Evolutionary conservation across 2,113 vertebrate species (phyloP).

Genomic region (Mobula hypostoma): DNA sequence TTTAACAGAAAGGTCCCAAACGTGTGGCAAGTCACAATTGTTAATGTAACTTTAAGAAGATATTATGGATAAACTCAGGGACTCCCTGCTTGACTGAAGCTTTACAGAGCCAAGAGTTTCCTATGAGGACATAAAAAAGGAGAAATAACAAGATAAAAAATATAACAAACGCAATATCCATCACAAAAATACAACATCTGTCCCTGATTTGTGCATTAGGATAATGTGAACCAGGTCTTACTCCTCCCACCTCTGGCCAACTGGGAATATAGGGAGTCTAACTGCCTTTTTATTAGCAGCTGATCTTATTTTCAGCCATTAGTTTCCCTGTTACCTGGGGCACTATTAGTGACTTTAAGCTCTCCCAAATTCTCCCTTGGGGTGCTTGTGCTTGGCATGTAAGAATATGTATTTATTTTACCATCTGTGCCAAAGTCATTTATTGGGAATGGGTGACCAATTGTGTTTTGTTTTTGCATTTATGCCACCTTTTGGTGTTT

Average conservation of each 20-base stretch:
- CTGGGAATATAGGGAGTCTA: neutral
- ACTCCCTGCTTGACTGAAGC: neutral
- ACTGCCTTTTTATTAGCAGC: neutral
- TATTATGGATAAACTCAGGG: neutral
- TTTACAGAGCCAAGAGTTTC: neutral
- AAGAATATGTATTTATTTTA: neutral
- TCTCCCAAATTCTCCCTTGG: neutral
- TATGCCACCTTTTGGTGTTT: too few relatives aligned
- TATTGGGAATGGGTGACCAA: neutral
- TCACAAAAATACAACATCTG: neutral
- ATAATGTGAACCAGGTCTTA: too few relatives aligned
- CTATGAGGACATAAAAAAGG: neutral
- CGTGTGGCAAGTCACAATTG: neutral
- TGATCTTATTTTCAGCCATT: neutral
- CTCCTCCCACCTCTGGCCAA: neutral
- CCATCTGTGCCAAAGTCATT: neutral
- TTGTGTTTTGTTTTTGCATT: neutral
- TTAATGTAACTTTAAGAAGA: neutral
- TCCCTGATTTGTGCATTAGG: neutral
- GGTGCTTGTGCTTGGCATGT: neutral
- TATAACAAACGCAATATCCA: neutral
- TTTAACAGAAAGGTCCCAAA: neutral
- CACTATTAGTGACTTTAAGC: neutral
- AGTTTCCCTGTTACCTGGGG: neutral
- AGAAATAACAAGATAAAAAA: conserved; percentile 7